Evolutionary conservation across 2,888 invertebrate genomes (phyloP).

Genomic region (Polymixis flavicincta): DNA sequence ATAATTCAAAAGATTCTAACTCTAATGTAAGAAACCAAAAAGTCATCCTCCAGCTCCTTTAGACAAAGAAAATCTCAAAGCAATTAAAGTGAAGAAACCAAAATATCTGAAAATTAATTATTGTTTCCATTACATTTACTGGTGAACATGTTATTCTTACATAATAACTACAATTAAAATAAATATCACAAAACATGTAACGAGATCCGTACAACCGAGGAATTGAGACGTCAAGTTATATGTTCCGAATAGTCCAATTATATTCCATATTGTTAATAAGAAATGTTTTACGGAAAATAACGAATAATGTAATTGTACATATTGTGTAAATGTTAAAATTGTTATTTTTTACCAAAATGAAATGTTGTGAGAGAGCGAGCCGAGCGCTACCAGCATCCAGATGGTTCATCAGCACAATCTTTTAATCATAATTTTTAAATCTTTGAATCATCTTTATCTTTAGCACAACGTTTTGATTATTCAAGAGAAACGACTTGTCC

Average conservation of each 20-base stretch:
- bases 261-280: slow-evolving; percentile 61
- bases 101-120: not conserved
- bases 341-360: slow-evolving; percentile 77
- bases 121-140: slow-evolving; percentile 27
- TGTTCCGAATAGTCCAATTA: slow-evolving; percentile 60
- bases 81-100: slow-evolving; percentile 4
- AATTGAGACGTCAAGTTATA: slow-evolving; percentile 48
- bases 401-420: slow-evolving; percentile 71
- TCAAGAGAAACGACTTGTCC: slow-evolving; percentile 74
- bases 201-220: slow-evolving; percentile 43
- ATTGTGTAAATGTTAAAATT: slow-evolving; percentile 69
- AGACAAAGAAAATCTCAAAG: slow-evolving; percentile 9
- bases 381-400: slow-evolving; percentile 58
- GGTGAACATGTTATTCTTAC: not conserved
- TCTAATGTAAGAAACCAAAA: not conserved
- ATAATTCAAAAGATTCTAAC: not conserved
- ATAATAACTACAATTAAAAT: slow-evolving; percentile 7
- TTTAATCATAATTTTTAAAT: slow-evolving; percentile 68
- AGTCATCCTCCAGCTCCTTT: not conserved
- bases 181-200: slow-evolving; percentile 13
- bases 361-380: slow-evolving; percentile 55
- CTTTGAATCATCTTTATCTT: slow-evolving; percentile 74
- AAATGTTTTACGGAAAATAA: slow-evolving; percentile 58
- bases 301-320: slow-evolving; percentile 66
- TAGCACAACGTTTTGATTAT: slow-evolving; percentile 79